Evolutionary conservation across 2,113 vertebrate species (phyloP).

Genomic region (Tichodroma muraria): DNA sequence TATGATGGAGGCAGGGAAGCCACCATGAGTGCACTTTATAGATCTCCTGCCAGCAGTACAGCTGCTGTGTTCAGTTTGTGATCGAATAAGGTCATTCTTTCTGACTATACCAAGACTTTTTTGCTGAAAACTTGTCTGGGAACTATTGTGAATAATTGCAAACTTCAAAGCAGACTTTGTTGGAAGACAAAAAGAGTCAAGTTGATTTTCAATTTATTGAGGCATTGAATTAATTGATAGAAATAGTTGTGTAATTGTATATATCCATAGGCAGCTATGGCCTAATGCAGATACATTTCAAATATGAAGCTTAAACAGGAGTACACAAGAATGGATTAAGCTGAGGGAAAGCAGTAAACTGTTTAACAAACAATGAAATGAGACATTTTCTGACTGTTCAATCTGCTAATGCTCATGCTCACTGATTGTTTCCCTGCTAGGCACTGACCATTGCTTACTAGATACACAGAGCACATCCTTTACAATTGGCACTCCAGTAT

Average conservation of each 20-base stretch:
- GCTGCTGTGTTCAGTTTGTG: constrained; percentile 55
- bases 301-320: background rate
- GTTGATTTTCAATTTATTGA: background rate
- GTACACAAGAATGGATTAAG: background rate
- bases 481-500: background rate
- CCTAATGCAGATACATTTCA: background rate
- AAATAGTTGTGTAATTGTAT: background rate
- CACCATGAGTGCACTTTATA: background rate
- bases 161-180: background rate
- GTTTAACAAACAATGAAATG: background rate
- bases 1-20: constrained; percentile 15
- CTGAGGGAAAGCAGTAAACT: background rate
- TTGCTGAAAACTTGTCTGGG: constrained; percentile 23
- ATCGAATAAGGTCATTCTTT: constrained; percentile 50
- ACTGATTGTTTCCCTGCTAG: background rate
- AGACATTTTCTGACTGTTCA: background rate
- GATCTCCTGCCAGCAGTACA: constrained; percentile 54
- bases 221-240: background rate
- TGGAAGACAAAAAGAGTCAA: background rate
- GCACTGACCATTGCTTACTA: background rate
- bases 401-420: background rate
- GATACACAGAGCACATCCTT: background rate
- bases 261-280: background rate
- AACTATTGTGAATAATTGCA: background rate
- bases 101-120: constrained; percentile 13